Evolutionary conservation across 2,888 invertebrate genomes (phyloP).

Genomic region (Aplocera efformata): DNA sequence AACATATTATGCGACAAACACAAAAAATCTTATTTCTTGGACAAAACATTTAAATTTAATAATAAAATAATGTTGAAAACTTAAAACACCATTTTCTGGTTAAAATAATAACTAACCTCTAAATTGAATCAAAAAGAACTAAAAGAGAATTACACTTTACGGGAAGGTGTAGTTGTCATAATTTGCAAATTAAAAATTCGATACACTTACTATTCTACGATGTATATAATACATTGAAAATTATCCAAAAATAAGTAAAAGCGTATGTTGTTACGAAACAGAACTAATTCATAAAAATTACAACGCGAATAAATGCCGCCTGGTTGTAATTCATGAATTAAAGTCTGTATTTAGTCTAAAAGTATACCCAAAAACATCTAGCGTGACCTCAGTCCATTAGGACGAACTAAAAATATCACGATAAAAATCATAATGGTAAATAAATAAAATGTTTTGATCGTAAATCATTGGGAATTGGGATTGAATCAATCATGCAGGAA

Average conservation of each 20-base stretch:
- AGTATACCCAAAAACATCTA: slow-evolving; percentile 44
- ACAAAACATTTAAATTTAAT: slow-evolving; percentile 35
- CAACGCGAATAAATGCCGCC: slow-evolving; percentile 29
- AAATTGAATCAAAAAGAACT: slow-evolving; percentile 36
- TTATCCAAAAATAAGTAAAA: slow-evolving; percentile 74
- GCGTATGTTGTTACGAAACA: slow-evolving; percentile 70
- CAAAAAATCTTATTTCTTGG: slow-evolving; percentile 34
- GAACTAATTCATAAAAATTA: slow-evolving; percentile 47
- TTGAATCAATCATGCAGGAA: slow-evolving; percentile 35
- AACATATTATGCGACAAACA: slow-evolving; percentile 74
- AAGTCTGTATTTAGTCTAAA: slow-evolving; percentile 48
- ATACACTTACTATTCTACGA: slow-evolving; percentile 73
- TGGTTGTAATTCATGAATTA: slow-evolving; percentile 42
- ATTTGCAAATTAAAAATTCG: slow-evolving; percentile 67
- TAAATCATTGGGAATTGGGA: slow-evolving; percentile 21
- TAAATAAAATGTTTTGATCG: slow-evolving; percentile 30
- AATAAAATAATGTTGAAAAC: slow-evolving; percentile 46
- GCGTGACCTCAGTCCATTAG: slow-evolving; percentile 55
- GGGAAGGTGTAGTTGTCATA: slow-evolving; percentile 69
- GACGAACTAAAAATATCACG: slow-evolving; percentile 36
- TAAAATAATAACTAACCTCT: slow-evolving; percentile 54
- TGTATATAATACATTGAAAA: slow-evolving; percentile 77
- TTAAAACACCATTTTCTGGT: slow-evolving; percentile 57
- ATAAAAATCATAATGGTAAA: slow-evolving; percentile 27
- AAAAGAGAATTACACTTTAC: slow-evolving; percentile 45